Evolutionary conservation across 1,140 invertebrate species (phyloP), one percentile per base, ranked within the genome.

Genomic region (Trichonephila clavipes): DNA sequence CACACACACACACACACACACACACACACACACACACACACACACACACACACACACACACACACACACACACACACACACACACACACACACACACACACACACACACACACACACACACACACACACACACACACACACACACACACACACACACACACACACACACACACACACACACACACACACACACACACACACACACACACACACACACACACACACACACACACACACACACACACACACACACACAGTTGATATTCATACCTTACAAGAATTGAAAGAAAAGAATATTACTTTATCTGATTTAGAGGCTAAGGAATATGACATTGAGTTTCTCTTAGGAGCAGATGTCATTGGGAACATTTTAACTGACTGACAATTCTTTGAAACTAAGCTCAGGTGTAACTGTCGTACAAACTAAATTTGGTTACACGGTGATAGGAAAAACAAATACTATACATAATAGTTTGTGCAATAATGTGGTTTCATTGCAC

Each of bases 161-260:
- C 83, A 86, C 83, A 86, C 83, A 86, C 83, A 86, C 83, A 86
- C 83, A 61, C 83, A 86, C 83, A 86, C 83, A 86, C 83, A 86
- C 83, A 86, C 83, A 86, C 83, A 61, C 83, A 86, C 83, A 86
- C 83, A 86, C 83, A 86, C 83, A 61, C 83, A 86, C 83, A 86
- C 83, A 86, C 83, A 86, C 83, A 61, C 83, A 86, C 83, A 86
- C 83, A 86, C 83, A 86, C 83, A 86, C 83, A 61, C 83, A 86
- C 83, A 86, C 83, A 86, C 83, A 86, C 83, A 61, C 83, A 86
- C 83, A 86, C 83, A 86, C 83, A 86, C 83, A 62, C 51, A 86
- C 51, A 61, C 51, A 86, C 51, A 86, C 83, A 86, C 51, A 86
- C 83, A 61, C 83, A 86, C 2, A 61, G n/a, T n/a, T n/a, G n/a